A percentile compares a stretch with the other conserved stretches of the same genome.
These are phyloP conservation scores for Caenorhabditis sp. DNA, from an alignment of 2,888 invertebrate genomes.

Conservation along the genomic window DNA sequence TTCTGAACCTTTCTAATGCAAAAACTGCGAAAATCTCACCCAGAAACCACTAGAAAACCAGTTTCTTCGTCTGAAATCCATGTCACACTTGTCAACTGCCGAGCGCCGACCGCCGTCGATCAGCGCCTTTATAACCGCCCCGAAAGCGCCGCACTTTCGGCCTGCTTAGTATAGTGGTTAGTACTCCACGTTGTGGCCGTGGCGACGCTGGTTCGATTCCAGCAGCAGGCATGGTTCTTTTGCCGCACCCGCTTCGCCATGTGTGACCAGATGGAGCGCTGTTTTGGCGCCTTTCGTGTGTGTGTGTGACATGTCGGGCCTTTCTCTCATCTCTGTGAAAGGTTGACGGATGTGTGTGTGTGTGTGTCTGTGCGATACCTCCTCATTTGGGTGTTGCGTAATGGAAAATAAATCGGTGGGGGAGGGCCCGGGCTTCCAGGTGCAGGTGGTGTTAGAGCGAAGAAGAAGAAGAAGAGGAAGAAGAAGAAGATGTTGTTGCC, in stretches of 20 bases:
- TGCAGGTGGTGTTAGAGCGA: slow-evolving; percentile 6
- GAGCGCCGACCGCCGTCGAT: neutral
- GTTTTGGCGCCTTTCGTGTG: slow-evolving; percentile 1
- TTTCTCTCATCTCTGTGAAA: no score
- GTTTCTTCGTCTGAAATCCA: neutral
- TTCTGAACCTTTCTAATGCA: no score
- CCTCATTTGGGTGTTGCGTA: slow-evolving; percentile 20
- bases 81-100: neutral
- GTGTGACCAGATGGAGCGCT: slow-evolving; percentile 29
- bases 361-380: slow-evolving; percentile 3
- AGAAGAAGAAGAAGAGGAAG: neutral
- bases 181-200: slow-evolving; percentile 77
- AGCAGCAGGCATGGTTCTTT: slow-evolving; percentile 59
- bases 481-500: slow-evolving; percentile 22
- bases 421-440: neutral
- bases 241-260: slow-evolving; percentile 21
- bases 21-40: no score
- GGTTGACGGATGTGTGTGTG: neutral
- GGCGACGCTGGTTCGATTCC: slow-evolving; percentile 75
- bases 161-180: slow-evolving; percentile 75
- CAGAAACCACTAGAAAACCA: neutral
- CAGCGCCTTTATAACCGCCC: neutral
- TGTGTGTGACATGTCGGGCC: no score
- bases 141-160: slow-evolving; percentile 19
- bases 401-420: neutral